Conservation (phyloP, 2,797 vertebrate genomes). For the Sebastes matsubarae region DNA sequence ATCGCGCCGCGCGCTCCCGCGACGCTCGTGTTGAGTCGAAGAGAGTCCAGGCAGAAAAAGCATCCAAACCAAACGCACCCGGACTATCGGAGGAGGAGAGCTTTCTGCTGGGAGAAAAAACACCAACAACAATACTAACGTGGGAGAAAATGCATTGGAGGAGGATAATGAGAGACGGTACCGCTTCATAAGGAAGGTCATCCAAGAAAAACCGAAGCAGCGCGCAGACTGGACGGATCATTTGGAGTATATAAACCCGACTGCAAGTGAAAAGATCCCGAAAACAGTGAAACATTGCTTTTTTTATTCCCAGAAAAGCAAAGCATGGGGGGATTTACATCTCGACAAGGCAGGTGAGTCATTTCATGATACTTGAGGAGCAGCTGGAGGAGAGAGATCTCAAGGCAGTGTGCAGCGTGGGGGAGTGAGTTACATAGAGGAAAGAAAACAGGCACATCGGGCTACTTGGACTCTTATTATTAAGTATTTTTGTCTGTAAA, state of each 20-base stretch:
- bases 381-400: not conserved
- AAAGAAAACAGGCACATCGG: not conserved
- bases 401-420: slow-evolving; percentile 19
- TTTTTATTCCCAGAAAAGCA: slow-evolving; percentile 21
- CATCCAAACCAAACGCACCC: slow-evolving; percentile 69
- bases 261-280: slow-evolving; percentile 66
- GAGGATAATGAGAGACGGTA: slow-evolving; percentile 67
- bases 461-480: slow-evolving; percentile 36
- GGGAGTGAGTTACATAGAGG: slow-evolving; percentile 27
- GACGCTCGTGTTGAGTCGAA: slow-evolving; percentile 68
- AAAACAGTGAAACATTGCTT: slow-evolving; percentile 51
- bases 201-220: slow-evolving; percentile 52
- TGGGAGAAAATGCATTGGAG: slow-evolving; percentile 32
- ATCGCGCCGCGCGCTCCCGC: slow-evolving; percentile 81
- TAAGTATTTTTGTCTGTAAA: not conserved
- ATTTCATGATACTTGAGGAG: slow-evolving; percentile 57
- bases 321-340: slow-evolving; percentile 79
- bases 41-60: slow-evolving; percentile 69
- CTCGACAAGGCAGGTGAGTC: slow-evolving; percentile 84
- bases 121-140: slow-evolving; percentile 3
- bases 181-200: slow-evolving; percentile 67
- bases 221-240: slow-evolving; percentile 56
- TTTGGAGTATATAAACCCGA: slow-evolving; percentile 72
- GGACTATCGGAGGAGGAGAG: slow-evolving; percentile 65
- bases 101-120: slow-evolving; percentile 30